phyloP scores from a whole-genome alignment of 2,113 vertebrate species.

The Petroica traversi region DNA sequence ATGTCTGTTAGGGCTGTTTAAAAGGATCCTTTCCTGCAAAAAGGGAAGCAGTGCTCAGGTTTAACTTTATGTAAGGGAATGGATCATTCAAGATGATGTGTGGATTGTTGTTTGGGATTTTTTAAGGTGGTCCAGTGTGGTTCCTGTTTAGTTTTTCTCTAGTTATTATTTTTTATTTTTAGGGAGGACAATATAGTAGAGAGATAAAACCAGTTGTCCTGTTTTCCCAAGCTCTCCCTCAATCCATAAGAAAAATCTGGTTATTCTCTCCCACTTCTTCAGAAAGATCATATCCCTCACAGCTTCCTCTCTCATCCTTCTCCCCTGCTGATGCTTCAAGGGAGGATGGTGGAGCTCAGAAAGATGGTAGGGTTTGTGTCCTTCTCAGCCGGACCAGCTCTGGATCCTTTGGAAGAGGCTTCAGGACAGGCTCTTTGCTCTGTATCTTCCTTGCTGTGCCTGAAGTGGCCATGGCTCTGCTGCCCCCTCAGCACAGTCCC shows the following conservation, averaged over 20 bases:
- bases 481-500: neutral
- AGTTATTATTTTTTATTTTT: neutral
- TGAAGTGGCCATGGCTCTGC: neutral
- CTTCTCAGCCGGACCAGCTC: neutral
- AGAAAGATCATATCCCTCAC: neutral
- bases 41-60: neutral
- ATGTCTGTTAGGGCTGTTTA: neutral
- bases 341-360: neutral
- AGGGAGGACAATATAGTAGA: neutral
- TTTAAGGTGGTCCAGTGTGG: neutral
- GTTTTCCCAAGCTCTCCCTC: neutral
- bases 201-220: neutral
- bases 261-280: neutral
- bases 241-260: neutral
- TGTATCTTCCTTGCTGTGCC: neutral
- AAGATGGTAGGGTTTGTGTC: neutral
- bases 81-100: neutral
- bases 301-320: neutral
- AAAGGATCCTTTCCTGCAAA: neutral
- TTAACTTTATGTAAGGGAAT: neutral
- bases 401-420: neutral
- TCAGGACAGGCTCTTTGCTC: neutral
- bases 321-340: neutral
- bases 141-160: neutral
- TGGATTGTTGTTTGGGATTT: neutral